Evolutionary conservation across 2,113 vertebrate genomes (phyloP), one percentile per base, ranked within the genome.

Genomic region (Aplodontia rufa): DNA sequence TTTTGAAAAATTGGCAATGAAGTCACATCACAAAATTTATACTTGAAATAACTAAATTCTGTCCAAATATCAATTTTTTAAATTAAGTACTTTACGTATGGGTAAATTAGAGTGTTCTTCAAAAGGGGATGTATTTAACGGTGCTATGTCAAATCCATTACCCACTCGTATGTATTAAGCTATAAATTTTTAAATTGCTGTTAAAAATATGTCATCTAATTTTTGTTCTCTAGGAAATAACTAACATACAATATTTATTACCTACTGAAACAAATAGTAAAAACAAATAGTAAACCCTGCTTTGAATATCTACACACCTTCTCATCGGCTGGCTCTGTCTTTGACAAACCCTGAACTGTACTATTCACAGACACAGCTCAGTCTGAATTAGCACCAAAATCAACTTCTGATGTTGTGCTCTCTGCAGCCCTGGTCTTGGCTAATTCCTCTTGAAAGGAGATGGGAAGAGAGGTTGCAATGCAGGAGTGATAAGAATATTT

Each of bases 261-360:
- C 45, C 32, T 95, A 53, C 22, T 88, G 32, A 91, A 86, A 91
- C 24, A 51, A 51, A 51, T n/a, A n/a, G n/a, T n/a, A n/a, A 51
- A 51, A 51, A 51, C 12, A 87, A 88, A 78, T 24, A 76, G 66
- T 51, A 95, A 58, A 51, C 51, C 11, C n/a, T 92, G 26, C 60
- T 89, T 91, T 92, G 75, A 94, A 74, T 94, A 66, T 22, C n/a
- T 94, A 82, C 51, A 17, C 19, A 90, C n/a, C 26, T 83, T 86
- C 85, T 83, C 20, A 17, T 42, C 96, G 88, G 45, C 22, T 88
- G 95, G 60, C 20, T 86, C 74, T n/a, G n/a, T 86, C 80, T 94
- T 28, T 95, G 91, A 68, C 32, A 90, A 82, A 94, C 60, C n/a
- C 28, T 90, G 35, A 78, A 76, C 74, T 78, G n/a, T 58, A 35